Base-by-base conservation (phyloP, 2,888 invertebrate genomes). In the Lordiphosa andalusiaca region DNA sequence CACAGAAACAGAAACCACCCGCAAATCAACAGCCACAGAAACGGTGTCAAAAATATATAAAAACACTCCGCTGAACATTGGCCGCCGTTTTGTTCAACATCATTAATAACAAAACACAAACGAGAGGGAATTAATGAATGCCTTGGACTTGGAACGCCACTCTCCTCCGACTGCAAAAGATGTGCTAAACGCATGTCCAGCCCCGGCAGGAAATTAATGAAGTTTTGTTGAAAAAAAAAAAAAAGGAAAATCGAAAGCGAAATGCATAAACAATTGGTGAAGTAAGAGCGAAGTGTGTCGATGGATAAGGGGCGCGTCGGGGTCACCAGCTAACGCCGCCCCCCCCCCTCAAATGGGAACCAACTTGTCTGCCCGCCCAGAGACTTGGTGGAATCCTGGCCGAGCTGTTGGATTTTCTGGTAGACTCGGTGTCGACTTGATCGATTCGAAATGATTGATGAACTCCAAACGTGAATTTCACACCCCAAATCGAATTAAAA, bases 91-190 rank as follows among this genome's bases (percentile, higher is more conserved):
- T 86, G 86, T 82, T 73, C 71, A 83, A 87, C 87, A 87, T 87
- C 87, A 87, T 87, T 87, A 87, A 87, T 87, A 84, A 87, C 82
- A 81, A 73, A 82, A 74, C 73, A 73, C 78, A 77, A 63, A 85
- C 81, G 71, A 81, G 69, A 68, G 50, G 55, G 52, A 73, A 82
- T 84, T 86, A 87, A 87, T 86, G 86, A 86, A 78, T 82, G 69
- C 73, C 68, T 60, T 65, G 59, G 67, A 52, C 36, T 40, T 35
- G 55, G 44, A 42, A 19, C 19, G 19, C 19, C 19, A 4, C 19
- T 19, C 19, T 19, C 19, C 19, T 19, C 19, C 19, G 19, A 46
- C 47, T 54, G 59, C 60, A 59, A 69, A 61, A 73, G 72, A 82
- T 66, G 84, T 84, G 86, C 84, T 85, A 86, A 86, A 78, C 70